Conservation (phyloP, 53 echinoderm and acorn worm species). For the Luidia sarsii region DNA sequence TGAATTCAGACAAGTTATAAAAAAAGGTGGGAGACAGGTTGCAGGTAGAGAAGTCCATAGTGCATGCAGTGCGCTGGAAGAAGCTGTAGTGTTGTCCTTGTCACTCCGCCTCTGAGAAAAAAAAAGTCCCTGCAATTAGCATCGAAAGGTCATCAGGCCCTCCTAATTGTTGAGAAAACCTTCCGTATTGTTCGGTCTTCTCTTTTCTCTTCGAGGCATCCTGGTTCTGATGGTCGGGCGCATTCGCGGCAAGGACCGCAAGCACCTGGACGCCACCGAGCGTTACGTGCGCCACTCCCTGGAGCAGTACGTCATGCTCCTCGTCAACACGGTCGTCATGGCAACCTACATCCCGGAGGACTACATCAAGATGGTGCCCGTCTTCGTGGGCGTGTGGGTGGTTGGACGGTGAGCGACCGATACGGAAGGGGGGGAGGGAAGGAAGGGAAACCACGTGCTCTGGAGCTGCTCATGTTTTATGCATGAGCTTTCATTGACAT, state of each 20-base stretch:
- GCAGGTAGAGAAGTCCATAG: no score
- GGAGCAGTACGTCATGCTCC: slow-evolving; percentile 30
- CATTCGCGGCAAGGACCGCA: neutral
- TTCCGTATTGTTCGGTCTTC: neutral
- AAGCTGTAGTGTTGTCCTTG: no score
- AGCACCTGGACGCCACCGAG: neutral
- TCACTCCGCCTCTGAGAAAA: neutral
- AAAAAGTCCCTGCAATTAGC: neutral
- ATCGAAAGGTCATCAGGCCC: neutral
- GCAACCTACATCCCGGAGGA: slow-evolving; percentile 32
- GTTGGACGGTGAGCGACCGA: slow-evolving; percentile 13
- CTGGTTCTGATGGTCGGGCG: slow-evolving; percentile 5
- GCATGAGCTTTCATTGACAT: no score
- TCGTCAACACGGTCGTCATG: slow-evolving; percentile 25
- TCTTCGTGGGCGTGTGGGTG: slow-evolving; percentile 21
- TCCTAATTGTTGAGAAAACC: neutral
- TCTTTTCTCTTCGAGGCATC: neutral
- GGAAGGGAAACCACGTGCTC: no score
- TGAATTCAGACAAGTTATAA: no score
- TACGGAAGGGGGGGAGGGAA: no score
- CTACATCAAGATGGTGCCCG: slow-evolving; percentile 20
- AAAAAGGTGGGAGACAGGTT: no score
- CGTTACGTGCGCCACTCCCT: slow-evolving; percentile 19
- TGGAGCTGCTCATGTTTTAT: no score
- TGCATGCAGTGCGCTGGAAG: no score